Evolutionary conservation across 2,888 invertebrate species (phyloP).

Genomic region (Drosophila prostipennis): DNA sequence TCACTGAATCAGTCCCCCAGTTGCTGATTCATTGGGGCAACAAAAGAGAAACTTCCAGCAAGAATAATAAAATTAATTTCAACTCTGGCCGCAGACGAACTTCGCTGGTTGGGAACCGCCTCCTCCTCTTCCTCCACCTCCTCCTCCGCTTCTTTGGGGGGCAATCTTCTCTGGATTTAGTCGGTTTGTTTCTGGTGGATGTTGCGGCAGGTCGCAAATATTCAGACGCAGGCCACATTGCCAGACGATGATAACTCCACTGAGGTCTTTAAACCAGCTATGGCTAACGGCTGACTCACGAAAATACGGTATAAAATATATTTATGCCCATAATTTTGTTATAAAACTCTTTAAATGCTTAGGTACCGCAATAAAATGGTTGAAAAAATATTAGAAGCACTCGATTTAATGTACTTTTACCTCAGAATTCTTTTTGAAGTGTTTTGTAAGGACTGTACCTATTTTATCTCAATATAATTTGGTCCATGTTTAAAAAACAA

Average conservation of each 20-base stretch:
- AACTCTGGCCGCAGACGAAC: constrained; percentile 52
- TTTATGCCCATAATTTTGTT: no score
- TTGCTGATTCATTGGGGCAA: constrained; percentile 69
- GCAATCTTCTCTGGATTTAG: constrained; percentile 44
- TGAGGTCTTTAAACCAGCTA: constrained; percentile 10
- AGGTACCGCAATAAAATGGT: no score
- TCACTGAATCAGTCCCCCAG: constrained; percentile 6
- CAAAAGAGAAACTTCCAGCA: constrained; percentile 65
- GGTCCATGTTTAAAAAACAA: no score
- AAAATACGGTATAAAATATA: no score
- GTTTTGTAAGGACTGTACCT: no score
- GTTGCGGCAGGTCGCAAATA: constrained; percentile 66
- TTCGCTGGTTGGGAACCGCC: constrained; percentile 12
- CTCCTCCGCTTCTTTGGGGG: constrained; percentile 13
- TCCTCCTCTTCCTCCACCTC: neutral
- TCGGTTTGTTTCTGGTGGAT: constrained; percentile 25
- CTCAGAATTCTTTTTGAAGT: no score
- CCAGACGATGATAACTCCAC: constrained; percentile 65
- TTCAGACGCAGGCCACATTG: constrained; percentile 63
- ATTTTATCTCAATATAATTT: no score
- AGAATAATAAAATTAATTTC: constrained; percentile 75
- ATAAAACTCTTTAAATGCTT: no score
- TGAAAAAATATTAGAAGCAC: no score
- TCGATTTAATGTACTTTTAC: no score
- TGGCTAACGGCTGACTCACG: neutral